phyloP scores from a whole-genome alignment of 2,113 vertebrate species.

The Probosciger aterrimus region DNA sequence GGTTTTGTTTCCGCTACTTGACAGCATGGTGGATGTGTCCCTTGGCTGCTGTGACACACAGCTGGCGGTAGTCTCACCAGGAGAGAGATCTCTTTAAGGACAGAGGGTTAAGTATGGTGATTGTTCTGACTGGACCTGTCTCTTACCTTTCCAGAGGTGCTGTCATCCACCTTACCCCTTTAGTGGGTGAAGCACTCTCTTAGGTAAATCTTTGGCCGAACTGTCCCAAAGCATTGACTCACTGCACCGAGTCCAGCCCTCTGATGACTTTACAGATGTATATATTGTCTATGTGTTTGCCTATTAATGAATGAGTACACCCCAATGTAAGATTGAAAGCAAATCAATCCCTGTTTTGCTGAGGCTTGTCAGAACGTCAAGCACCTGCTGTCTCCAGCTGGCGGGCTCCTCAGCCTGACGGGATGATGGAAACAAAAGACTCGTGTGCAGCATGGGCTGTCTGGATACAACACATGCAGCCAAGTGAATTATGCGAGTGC shows the following conservation, averaged over 20 bases:
- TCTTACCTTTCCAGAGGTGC: neutral
- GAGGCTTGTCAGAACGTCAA: neutral
- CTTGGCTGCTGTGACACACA: neutral
- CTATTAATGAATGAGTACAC: neutral
- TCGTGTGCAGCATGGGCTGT: neutral
- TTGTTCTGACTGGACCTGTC: neutral
- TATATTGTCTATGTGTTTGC: fast-evolving
- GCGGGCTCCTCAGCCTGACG: neutral
- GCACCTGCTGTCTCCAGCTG: conserved; percentile 2
- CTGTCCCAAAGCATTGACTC: neutral
- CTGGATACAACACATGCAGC: neutral
- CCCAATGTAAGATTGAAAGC: neutral
- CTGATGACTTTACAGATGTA: neutral
- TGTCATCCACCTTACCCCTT: fast-evolving
- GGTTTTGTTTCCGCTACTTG: neutral
- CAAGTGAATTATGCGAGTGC: too few species aligned
- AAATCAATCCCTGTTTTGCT: neutral
- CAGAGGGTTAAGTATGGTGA: neutral
- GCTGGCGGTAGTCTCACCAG: neutral
- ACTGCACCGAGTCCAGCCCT: too few species aligned
- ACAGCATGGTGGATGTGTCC: neutral
- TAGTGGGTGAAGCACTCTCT: neutral
- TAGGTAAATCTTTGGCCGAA: neutral
- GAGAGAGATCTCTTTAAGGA: neutral
- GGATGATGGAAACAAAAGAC: neutral